Evolutionary conservation across 2,888 invertebrate genomes (phyloP), one percentile per base, ranked within the genome.

Genomic region (Apeira syringaria): DNA sequence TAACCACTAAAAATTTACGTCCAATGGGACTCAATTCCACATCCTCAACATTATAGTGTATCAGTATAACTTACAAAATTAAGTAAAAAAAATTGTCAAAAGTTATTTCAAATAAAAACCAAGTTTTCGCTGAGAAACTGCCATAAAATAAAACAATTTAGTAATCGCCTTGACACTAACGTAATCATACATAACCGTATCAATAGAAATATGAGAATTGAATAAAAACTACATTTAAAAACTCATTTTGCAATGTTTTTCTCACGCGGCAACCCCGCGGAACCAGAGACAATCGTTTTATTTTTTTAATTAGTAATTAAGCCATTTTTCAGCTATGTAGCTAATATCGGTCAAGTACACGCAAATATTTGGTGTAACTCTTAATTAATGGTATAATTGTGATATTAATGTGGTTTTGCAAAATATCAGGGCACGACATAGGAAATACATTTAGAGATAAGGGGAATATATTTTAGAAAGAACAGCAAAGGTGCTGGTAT

Each of bases 301-400:
- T 38, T 40, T 47, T 37, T 44, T 47, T 47, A 55, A 50, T 46
- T 47, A 43, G 25, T 49, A 48, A 42, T 32, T 37, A 42, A 41
- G 42, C 47, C 45, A 54, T 51, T 50, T 50, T 46, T 44, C 13
- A 12, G 20, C 31, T 49, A 35, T 32, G 22, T 25, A 20, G 20
- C 25, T 41, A 44, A 56, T 53, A 51, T 56, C 39, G 56, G 56
- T 56, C 56, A 56, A 53, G 56, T 51, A 50, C 53, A 35, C 33
- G 29, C 25, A 33, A 37, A 41, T 41, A 40, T 46, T 39, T 40
- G 39, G 10, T 39, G 40, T 35, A 6, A 31, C 36, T 39, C 10
- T 34, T 38, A 29, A 41, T 34, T 32, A 41, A 41, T 29, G 28
- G 27, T 18, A 2, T 33, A n/a, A 39, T 39, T 32, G 13, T 11